phyloP scores from a whole-genome alignment of 2,113 vertebrate genomes.

The Cygnus atratus region DNA sequence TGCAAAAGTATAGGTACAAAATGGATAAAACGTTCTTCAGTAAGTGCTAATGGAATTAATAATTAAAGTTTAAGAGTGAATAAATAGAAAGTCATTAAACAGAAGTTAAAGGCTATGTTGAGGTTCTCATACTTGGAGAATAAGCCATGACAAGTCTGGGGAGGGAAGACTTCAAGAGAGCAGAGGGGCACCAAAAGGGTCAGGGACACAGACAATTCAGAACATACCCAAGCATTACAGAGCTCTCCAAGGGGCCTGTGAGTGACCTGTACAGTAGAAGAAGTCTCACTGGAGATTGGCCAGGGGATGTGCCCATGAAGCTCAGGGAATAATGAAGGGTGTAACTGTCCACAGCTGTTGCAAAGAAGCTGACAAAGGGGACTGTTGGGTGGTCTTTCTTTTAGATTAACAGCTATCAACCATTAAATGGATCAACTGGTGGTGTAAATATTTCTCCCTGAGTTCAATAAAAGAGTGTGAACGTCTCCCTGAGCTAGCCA shows the following conservation, averaged over 20 bases:
- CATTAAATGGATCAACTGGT: no score
- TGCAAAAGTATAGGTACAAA: background rate
- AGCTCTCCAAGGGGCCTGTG: background rate
- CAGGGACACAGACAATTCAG: background rate
- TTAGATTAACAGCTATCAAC: background rate
- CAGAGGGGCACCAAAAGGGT: background rate
- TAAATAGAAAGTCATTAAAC: background rate
- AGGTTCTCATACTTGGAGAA: background rate
- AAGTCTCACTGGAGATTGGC: background rate
- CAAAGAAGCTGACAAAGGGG: background rate
- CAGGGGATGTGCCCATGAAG: background rate
- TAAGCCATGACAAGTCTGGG: background rate
- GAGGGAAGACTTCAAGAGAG: background rate
- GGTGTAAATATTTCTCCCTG: background rate
- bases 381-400: background rate
- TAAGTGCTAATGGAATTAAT: no score
- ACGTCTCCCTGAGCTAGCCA: background rate
- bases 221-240: background rate
- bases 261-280: background rate
- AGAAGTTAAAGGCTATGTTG: background rate
- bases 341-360: background rate
- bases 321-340: background rate
- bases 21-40: background rate
- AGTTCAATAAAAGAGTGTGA: background rate
- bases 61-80: background rate